A percentile compares a stretch with the other conserved stretches of the same genome.
Conservation (phyloP, 2,888 invertebrate genomes). For the Phymatocera aterrima region DNA sequence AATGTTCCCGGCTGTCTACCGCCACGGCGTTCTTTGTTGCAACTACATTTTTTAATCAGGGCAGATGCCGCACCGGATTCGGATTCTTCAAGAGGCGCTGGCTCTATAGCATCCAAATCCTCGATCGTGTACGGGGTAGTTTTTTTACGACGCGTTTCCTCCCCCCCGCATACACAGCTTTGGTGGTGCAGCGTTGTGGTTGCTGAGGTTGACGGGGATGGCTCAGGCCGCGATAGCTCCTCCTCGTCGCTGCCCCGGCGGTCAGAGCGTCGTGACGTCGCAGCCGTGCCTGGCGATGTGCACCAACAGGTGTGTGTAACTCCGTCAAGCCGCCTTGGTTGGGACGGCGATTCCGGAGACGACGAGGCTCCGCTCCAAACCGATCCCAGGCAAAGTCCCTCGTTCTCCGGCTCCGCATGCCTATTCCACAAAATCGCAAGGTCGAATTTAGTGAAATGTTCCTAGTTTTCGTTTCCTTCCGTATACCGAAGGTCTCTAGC, state of each 20-base stretch:
- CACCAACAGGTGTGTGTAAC: slow-evolving; percentile 74
- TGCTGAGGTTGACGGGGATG: slow-evolving; percentile 67
- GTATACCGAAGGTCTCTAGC: background rate
- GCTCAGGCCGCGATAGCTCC: slow-evolving; percentile 72
- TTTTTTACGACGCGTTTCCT: slow-evolving; percentile 60
- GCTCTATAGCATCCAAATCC: slow-evolving; percentile 69
- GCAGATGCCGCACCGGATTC: slow-evolving; percentile 12
- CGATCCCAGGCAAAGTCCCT: slow-evolving; percentile 66
- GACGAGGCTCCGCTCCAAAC: slow-evolving; percentile 73
- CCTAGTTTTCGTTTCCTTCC: too few species aligned
- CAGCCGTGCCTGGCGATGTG: slow-evolving; percentile 72
- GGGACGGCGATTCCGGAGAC: slow-evolving; percentile 75
- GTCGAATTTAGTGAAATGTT: background rate
- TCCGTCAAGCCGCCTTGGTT: slow-evolving; percentile 75
- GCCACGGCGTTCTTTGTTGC: slow-evolving; percentile 57
- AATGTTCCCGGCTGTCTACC: slow-evolving; percentile 45
- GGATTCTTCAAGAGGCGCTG: slow-evolving; percentile 58
- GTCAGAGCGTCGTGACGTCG: slow-evolving; percentile 74
- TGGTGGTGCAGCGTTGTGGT: slow-evolving; percentile 45
- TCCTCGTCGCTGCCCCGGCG: slow-evolving; percentile 66
- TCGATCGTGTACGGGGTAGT: slow-evolving; percentile 71
- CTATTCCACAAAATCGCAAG: slow-evolving; percentile 52
- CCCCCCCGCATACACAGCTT: slow-evolving; percentile 6
- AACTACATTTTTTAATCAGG: slow-evolving; percentile 49
- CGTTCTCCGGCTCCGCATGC: slow-evolving; percentile 71